These are phyloP conservation scores for Linepithema humile DNA, from an alignment of 1,140 invertebrate genomes.

Conservation along the genomic window DNA sequence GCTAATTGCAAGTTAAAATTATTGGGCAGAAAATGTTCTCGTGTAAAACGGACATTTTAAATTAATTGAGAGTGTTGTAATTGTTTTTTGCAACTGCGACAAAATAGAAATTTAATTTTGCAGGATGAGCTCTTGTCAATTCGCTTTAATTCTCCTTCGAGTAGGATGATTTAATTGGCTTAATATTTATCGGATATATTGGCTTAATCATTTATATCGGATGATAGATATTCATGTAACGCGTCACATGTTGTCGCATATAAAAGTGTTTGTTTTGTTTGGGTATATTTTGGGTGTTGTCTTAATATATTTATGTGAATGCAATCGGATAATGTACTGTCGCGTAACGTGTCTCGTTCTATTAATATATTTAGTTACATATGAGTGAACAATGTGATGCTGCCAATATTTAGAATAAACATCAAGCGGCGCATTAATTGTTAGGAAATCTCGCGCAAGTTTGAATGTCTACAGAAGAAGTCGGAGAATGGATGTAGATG, in stretches of 20 bases:
- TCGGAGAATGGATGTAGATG: slow-evolving; percentile 41
- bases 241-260: neutral
- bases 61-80: too few relatives aligned
- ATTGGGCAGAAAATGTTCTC: slow-evolving; percentile 5
- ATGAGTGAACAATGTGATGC: slow-evolving; percentile 49
- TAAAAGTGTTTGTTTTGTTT: slow-evolving; percentile 18
- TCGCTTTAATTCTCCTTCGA: slow-evolving; percentile 10
- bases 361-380: slow-evolving; percentile 39
- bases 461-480: slow-evolving; percentile 34
- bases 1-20: slow-evolving; percentile 15
- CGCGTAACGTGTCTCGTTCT: slow-evolving; percentile 23
- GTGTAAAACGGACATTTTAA: slow-evolving; percentile 7
- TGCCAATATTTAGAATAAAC: slow-evolving; percentile 49
- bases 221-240: slow-evolving; percentile 12
- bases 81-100: neutral
- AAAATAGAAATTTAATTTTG: neutral
- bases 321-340: neutral
- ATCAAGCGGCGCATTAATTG: slow-evolving; percentile 39
- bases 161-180: slow-evolving; percentile 52
- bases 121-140: neutral
- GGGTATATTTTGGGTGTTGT: slow-evolving; percentile 40
- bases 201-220: too few relatives aligned
- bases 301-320: slow-evolving; percentile 32
- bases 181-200: too few relatives aligned
- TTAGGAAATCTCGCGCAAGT: slow-evolving; percentile 3